Evolutionary conservation across 2,797 vertebrate genomes (phyloP).

Genomic region (Cephalopachus bancanus): DNA sequence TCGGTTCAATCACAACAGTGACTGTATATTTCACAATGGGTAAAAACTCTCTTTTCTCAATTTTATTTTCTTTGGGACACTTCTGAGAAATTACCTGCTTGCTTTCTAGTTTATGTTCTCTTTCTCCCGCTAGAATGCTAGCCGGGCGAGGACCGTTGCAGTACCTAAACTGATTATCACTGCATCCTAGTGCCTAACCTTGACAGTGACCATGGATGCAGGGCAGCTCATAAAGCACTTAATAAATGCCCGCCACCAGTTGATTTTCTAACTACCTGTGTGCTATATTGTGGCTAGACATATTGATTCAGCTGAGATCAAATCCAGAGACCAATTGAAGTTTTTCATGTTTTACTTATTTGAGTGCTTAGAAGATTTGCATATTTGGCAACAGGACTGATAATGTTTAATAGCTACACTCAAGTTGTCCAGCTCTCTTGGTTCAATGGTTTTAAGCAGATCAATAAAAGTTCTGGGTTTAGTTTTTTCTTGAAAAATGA

Average conservation of each 20-base stretch:
- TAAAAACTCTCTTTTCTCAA: background rate
- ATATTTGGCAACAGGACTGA: background rate
- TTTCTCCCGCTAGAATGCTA: background rate
- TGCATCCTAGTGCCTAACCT: background rate
- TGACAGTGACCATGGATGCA: background rate
- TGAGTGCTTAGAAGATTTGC: background rate
- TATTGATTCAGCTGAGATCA: background rate
- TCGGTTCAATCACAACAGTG: background rate
- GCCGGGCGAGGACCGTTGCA: background rate
- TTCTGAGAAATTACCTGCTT: background rate
- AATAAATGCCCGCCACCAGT: background rate
- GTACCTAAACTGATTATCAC: background rate
- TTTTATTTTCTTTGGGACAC: background rate
- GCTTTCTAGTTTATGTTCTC: conserved; percentile 6
- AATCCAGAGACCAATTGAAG: background rate
- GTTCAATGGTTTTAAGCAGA: background rate
- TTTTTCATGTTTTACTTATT: conserved; percentile 47
- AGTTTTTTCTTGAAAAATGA: background rate
- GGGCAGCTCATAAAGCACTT: background rate
- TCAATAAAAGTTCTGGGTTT: background rate
- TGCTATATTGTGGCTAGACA: background rate
- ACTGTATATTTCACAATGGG: background rate
- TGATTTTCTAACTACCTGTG: background rate
- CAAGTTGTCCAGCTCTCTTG: background rate
- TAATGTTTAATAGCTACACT: conserved; percentile 37